Base-by-base conservation (phyloP, 2,888 invertebrate genomes). In the Xylota segnis region DNA sequence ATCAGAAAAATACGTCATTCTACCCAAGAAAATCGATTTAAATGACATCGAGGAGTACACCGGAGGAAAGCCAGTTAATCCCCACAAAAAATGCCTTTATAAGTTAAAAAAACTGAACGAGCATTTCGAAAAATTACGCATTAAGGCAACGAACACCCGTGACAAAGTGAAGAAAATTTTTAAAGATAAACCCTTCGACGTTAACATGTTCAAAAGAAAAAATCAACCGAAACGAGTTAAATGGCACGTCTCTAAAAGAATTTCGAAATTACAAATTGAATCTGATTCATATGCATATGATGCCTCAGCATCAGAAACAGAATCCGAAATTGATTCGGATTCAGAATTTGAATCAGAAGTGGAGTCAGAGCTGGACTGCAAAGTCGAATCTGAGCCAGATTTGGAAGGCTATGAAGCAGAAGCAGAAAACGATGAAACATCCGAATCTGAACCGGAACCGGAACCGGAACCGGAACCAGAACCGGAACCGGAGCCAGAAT, bases 121-220 rank as follows among this genome's bases (percentile, higher is more conserved):
- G 5, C 29, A 32, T 12, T 76, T 68, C 32, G 68, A 76, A 23
- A n/a, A 12, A 0, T 3, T 59, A 2, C n/a, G 43, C 0, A 50
- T 29, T 0, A 32, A 14, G 1, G 76, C 68, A 0, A 18, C 29
- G 32, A 52, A 59, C 12, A 59, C 50, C 5, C 59, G 50, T 32
- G 47, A 29, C 1, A n/a, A 76, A 52, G 12, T 76, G 3, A 14
- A 32, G 32, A 68, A 66, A 7, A 37, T 59, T 14, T 40, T 59
- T 2, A 68, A 68, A 32, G 0, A 68, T 9, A 29, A 40, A 40
- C 23, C 68, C 0, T 29, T 32, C 0, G 32, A 68, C 7, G 37
- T 76, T 0, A 9, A 68, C 4, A 14, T 76, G 1, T 68, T 59
- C 23, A 50, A 76, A 10, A 18, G 52, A 0, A 76, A 68, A 68